Conservation (phyloP, 2,113 vertebrate species). For the Fulmarus glacialis region DNA sequence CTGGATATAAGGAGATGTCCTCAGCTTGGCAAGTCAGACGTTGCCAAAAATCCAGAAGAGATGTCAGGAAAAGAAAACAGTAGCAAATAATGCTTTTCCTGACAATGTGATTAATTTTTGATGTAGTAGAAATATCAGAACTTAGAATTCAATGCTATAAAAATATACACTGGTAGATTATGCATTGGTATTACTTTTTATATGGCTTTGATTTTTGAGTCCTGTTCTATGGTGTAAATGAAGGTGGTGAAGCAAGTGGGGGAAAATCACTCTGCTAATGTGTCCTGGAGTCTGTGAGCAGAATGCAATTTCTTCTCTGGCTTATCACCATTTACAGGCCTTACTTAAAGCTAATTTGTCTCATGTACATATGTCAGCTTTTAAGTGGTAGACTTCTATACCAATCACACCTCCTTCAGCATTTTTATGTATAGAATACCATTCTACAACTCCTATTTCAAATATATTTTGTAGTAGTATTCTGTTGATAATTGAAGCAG, state of each 20-base stretch:
- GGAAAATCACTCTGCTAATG: background rate
- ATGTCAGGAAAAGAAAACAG: background rate
- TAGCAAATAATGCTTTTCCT: background rate
- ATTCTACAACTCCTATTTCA: background rate
- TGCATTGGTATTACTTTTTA: background rate
- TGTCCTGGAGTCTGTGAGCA: background rate
- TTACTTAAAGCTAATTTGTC: background rate
- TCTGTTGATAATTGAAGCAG: constrained; percentile 4
- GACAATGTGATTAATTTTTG: background rate
- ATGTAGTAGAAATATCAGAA: background rate
- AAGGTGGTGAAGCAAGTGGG: background rate
- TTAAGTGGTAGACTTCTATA: background rate
- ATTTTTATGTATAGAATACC: background rate
- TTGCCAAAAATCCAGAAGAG: background rate
- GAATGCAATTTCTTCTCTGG: background rate
- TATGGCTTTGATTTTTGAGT: background rate
- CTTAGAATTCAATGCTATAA: background rate
- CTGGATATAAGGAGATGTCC: background rate
- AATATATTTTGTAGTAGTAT: background rate
- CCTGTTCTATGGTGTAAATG: background rate
- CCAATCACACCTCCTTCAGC: background rate
- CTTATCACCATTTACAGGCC: background rate
- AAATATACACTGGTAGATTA: background rate
- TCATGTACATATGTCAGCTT: background rate
- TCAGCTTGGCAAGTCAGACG: background rate